Conservation (phyloP, 2,888 invertebrate species). For the Stegophylla sp. region DNA sequence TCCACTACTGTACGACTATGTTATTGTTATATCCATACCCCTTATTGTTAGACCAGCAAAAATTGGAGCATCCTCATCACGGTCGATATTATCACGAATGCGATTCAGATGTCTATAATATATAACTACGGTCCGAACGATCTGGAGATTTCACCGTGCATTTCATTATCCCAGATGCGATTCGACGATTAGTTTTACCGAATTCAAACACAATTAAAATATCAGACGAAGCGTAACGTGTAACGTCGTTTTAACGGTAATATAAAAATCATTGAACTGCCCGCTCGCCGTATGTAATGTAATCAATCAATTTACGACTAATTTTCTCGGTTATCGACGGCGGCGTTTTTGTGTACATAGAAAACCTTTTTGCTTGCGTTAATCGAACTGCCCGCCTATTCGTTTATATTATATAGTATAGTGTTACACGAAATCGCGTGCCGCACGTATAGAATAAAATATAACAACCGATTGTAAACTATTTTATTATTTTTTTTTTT, state of each 20-base stretch:
- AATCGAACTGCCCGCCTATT: not conserved
- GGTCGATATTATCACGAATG: too few relatives aligned
- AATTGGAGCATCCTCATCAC: too few relatives aligned
- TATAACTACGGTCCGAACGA: too few relatives aligned
- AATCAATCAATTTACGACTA: not conserved
- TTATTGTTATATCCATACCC: too few relatives aligned
- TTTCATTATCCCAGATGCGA: not conserved
- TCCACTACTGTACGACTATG: too few relatives aligned
- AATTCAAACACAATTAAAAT: too few relatives aligned
- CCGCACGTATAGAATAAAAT: too few relatives aligned
- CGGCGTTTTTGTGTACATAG: not conserved
- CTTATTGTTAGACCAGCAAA: too few relatives aligned
- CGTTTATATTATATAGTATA: not conserved
- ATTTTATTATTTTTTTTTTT: too few relatives aligned
- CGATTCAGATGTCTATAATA: not conserved
- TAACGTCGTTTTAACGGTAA: not conserved
- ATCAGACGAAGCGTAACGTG: too few relatives aligned
- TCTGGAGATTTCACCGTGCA: not conserved
- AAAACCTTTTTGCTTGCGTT: not conserved
- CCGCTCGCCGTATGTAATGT: not conserved
- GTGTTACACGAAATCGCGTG: too few relatives aligned
- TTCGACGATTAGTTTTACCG: not conserved
- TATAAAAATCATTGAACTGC: slow-evolving; percentile 23
- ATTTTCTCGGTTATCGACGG: not conserved
- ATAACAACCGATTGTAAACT: not conserved